Evolutionary conservation across 2,888 invertebrate genomes (phyloP).

Genomic region (Pristionchus maxplancki): DNA sequence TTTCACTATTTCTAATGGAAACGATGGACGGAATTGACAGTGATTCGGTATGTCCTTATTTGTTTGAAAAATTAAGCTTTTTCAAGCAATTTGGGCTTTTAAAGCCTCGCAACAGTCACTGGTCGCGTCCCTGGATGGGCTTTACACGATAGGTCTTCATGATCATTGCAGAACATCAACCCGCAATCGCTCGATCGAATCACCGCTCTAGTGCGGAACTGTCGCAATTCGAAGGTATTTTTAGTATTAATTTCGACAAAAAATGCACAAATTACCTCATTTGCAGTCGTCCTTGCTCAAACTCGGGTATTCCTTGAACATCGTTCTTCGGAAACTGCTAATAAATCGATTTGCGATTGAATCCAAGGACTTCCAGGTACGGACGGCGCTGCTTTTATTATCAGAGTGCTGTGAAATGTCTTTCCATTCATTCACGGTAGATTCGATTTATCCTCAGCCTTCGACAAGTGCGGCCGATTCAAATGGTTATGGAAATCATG

Average conservation of each 20-base stretch:
- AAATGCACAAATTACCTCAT: not conserved
- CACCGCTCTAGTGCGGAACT: not conserved
- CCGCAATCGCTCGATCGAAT: not conserved
- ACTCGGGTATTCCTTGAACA: not conserved
- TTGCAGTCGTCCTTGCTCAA: not conserved
- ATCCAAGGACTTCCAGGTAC: not conserved
- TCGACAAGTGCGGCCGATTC: not conserved
- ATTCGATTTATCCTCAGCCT: too few relatives aligned
- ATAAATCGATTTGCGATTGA: not conserved
- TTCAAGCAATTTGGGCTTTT: not conserved
- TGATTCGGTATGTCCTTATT: not conserved
- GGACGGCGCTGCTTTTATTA: too few relatives aligned
- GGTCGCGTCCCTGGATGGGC: not conserved
- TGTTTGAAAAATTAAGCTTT: not conserved
- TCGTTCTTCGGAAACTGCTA: not conserved
- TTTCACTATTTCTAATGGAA: not conserved
- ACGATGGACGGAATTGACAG: not conserved
- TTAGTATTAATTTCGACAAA: too few relatives aligned
- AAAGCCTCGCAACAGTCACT: not conserved
- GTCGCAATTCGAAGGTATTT: not conserved
- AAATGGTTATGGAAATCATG: too few relatives aligned
- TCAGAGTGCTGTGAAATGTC: too few relatives aligned
- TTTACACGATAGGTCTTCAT: not conserved
- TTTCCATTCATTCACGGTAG: too few relatives aligned
- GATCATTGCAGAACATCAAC: not conserved